Evolutionary conservation across 1,140 invertebrate species (phyloP).

Genomic region (Psix sp.): DNA sequence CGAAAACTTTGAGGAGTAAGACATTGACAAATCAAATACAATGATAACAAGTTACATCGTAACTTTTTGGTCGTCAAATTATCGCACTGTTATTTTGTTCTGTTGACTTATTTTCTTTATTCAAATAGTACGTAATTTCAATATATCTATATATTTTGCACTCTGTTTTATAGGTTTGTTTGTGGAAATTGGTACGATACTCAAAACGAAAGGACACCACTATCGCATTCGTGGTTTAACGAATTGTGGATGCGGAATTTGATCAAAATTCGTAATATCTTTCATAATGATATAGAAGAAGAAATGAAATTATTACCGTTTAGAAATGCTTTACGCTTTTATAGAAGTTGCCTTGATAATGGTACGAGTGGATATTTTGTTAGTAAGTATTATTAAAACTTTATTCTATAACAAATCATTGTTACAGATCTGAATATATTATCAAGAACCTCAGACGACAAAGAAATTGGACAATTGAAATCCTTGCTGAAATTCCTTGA

Average conservation of each 20-base stretch:
- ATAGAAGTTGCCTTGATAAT: slow-evolving; percentile 10
- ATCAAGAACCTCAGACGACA: neutral
- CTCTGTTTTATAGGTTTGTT: slow-evolving; percentile 17
- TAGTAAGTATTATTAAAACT: too few relatives aligned
- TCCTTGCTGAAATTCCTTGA: slow-evolving; percentile 6
- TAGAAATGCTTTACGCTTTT: slow-evolving; percentile 8
- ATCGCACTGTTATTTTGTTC: too few relatives aligned
- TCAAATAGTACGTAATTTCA: too few relatives aligned
- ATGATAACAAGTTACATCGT: neutral
- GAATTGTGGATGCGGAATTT: neutral
- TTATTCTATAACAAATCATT: too few relatives aligned
- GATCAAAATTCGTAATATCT: neutral
- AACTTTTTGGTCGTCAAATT: neutral
- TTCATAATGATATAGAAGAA: neutral
- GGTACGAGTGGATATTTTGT: slow-evolving; percentile 6
- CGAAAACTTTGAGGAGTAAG: slow-evolving; percentile 38
- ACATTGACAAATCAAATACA: slow-evolving; percentile 17
- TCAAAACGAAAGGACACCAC: slow-evolving; percentile 3
- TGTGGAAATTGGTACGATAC: slow-evolving; percentile 20
- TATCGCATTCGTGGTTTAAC: slow-evolving; percentile 20
- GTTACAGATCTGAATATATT: too few relatives aligned
- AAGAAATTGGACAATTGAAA: neutral
- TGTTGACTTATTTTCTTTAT: too few relatives aligned
- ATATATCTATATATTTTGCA: too few relatives aligned
- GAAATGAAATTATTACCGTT: slow-evolving; percentile 3